Base-by-base conservation (phyloP, 2,888 invertebrate species). In the Phasia obesa region DNA sequence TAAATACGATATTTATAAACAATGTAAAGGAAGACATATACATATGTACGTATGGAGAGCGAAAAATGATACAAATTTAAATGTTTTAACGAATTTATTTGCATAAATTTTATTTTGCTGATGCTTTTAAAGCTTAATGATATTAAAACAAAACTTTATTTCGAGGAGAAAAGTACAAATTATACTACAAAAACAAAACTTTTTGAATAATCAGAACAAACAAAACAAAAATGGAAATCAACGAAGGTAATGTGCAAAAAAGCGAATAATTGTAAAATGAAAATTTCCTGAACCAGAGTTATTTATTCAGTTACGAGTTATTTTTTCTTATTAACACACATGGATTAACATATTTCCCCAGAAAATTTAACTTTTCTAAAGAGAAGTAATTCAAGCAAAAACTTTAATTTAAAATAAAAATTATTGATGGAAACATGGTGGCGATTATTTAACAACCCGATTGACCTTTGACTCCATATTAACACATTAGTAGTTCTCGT, bases 151-250 rank as follows among this genome's bases (percentile, higher is more conserved):
- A 60, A 51, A 75, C 47, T 75, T 67, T n/a, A n/a, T n/a, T 59
- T 67, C 76, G 62, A 53, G 59, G 65, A 59, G 65, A 65, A 71
- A 49, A 59, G 27, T 60, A 76, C 42, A 69, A 76, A 76, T 76
- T 67, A 59, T 59, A 13, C 27, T 38, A 59, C 19, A 51, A 19
- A 75, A 44, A 65, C 25, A 75, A 21, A 38, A 75, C n/a, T 74
- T 55, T 42, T 65, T 47, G 35, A 44, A 53, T 55, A 53, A 64
- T 65, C 47, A 31, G 31, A 55, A 64, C 17, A 65, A 65, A 35
- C 27, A 59, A 35, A 23, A 11, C 53, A 47, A 70, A 35, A 53
- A 23, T n/a, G 2, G 35, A 7, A 51, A 19, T 15, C 51, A 42
- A 15, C 7, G 7, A 47, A 17, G 51, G 44, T 51, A 27, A 49